These are phyloP conservation scores for Lamellibrachia luymesi DNA, from an alignment of 1,140 invertebrate species.

Conservation along the genomic window DNA sequence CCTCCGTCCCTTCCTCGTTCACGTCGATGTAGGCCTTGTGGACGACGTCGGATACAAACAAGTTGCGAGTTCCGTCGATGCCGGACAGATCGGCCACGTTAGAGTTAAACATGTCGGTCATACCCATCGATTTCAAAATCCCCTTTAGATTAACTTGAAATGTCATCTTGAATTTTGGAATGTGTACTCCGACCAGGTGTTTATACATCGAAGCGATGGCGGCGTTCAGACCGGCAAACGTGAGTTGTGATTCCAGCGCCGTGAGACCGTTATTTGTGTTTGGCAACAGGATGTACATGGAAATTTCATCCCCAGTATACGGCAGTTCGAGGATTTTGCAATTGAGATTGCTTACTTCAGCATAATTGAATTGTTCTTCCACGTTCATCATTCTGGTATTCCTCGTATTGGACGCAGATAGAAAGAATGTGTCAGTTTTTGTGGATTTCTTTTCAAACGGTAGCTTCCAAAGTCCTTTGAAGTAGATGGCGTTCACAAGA, in stretches of 20 bases:
- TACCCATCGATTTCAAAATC: slow-evolving; percentile 51
- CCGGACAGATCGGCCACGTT: slow-evolving; percentile 37
- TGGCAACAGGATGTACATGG: slow-evolving; percentile 67
- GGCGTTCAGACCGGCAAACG: slow-evolving; percentile 20
- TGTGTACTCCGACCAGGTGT: slow-evolving; percentile 33
- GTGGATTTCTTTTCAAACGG: slow-evolving; percentile 66
- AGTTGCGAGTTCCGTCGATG: slow-evolving; percentile 26
- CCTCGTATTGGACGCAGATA: too few relatives aligned
- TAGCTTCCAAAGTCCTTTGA: slow-evolving; percentile 73
- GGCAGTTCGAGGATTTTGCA: slow-evolving; percentile 58
- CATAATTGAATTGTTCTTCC: too few relatives aligned
- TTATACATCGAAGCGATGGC: not conserved
- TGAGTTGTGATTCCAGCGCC: slow-evolving; percentile 30
- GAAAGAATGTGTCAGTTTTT: slow-evolving; percentile 48
- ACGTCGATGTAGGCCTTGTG: slow-evolving; percentile 49
- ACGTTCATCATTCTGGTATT: too few relatives aligned
- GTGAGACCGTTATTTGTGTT: slow-evolving; percentile 35
- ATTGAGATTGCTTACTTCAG: slow-evolving; percentile 51
- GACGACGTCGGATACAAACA: slow-evolving; percentile 49
- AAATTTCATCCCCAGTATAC: slow-evolving; percentile 69
- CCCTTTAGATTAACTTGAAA: slow-evolving; percentile 32
- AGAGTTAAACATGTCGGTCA: slow-evolving; percentile 31
- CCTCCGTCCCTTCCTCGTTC: slow-evolving; percentile 56
- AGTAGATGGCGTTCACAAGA: slow-evolving; percentile 75
- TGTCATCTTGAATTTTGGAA: slow-evolving; percentile 50